Base-by-base conservation (phyloP, 2,113 vertebrate genomes). In the Misgurnus anguillicaudatus region DNA sequence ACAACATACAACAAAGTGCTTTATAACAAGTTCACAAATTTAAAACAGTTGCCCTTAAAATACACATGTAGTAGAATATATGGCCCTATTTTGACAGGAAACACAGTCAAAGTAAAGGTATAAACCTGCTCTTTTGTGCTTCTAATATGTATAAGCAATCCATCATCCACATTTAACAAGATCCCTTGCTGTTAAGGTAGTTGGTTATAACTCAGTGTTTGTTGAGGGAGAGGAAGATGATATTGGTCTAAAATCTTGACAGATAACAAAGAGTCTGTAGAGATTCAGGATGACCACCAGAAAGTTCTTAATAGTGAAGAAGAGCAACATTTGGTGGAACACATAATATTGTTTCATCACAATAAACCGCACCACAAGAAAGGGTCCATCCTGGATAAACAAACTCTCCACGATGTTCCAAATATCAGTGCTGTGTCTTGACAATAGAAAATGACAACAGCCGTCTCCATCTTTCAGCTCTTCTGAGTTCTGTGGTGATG, bases 361-460 rank as follows among this genome's bases (percentile, higher is more conserved):
- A 0, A 92, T 88, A 24, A 98, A 89, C 1, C 97, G 92, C 58
- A 97, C 92, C 2, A 94, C 79, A 36, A 99, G 90, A 84, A 98
- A 99, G 13, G 97, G 97, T 0, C 97, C 97, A 0, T 99, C 97
- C 84, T 99, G 97, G 65, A 98, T 97, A 79, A 99, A 94, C 60
- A 98, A 77, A 45, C 94, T 94, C 89, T 97, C 94, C 11, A 93
- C 89, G 0, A 97, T 95, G 85, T 89, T 93, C 96, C 96, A 99
- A 1, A 99, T 89, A 73, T 97, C 95, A 0, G 94, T 94, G 0
- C 95, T 94, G 90, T 94, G 90, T 61, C 87, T 91, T 78, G 88
- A 87, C 24, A 95, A 77, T 38, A 97, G 87, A 6, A 91, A 88
- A 7, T 79, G 81, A 21, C 87, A 62, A n/a, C 77, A 65, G 48